Evolutionary conservation across 2,113 vertebrate genomes (phyloP), one percentile per base, ranked within the genome.

Genomic region (Phoxinus phoxinus): DNA sequence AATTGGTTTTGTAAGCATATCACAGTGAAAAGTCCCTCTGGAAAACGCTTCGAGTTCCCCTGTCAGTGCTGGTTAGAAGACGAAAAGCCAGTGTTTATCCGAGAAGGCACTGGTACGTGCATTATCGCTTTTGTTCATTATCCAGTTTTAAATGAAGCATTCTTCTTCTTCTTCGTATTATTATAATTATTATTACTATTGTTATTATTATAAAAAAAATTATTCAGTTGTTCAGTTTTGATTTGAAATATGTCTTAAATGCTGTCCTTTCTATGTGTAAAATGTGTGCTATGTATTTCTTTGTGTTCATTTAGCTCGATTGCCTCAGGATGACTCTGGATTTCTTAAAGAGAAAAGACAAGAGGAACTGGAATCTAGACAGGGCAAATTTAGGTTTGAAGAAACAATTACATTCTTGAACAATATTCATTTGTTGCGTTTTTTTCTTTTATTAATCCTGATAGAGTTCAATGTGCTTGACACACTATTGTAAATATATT

Each of bases 271-370:
- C 11, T 27, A 3, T 65, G 25, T 65, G 25, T 30, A 6, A 65
- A 30, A 17, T 25, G 59, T 25, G 59, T 61, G 10, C 0, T 27
- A 13, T 63, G 1, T 63, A 63, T 63, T 15, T 25, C 23, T n/a
- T 59, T 25, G 1, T 25, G 3, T 25, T 25, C 3, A 61, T 61
- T 25, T 25, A 61, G 59, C 48, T 51, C 4, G 92, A 77, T 89
- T 99, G 73, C 91, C 94, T 53, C 92, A 94, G 35, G 93, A 99
- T 86, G 98, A 99, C 85, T 96, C 25, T 6, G 4, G 96, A 87
- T 58, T 95, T 77, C 93, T 96, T 32, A 98, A 97, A 91, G 96
- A 97, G 88, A 97, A 99, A 90, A 93, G 98, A 77, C 94, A 92
- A 58, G 95, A 96, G 90, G 98, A 99, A 87, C 93, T 99, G 10